Evolutionary conservation across 2,888 invertebrate species (phyloP), one percentile per base, ranked within the genome.

Genomic region (Brassicogethes aeneus): DNA sequence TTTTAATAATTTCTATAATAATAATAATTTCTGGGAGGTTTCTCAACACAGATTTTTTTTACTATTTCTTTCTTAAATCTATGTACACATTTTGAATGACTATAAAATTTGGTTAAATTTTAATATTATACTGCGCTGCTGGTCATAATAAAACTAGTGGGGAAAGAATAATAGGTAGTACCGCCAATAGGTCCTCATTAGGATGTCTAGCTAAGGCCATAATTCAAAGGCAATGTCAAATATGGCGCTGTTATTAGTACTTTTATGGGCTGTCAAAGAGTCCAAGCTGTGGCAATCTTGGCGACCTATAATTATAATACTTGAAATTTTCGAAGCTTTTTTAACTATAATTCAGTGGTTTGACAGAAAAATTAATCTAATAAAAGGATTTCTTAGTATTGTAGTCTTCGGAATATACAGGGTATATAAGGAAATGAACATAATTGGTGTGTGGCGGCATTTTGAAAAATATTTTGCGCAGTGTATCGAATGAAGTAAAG

Each of bases 131-230:
- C n/a, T 23, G 10, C 23, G 23, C 23, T 23, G 10, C 23, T 23
- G 23, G 23, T 10, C 23, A 23, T 7, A 23, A 23, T 23, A 23
- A 23, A 23, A 23, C 5, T 7, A 23, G 23, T 7, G 23, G 36
- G 37, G 23, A 23, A 10, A 23, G 23, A 23, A 23, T 5, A 23
- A 23, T 23, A 23, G 23, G 23, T 48, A 52, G 49, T 43, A 51
- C 54, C 53, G 54, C 55, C 56, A 54, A 57, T 58, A 58, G 56
- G 56, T 57, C 56, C 58, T 57, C 59, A 60, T 60, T 60, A 60
- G 59, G 56, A 57, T 53, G 57, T 59, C 57, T 55, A 53, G 56
- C 54, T 52, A 49, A 50, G 53, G 52, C 53, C 56, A 57, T 60
- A 60, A 60, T 50, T 60, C 58, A 60, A 52, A 51, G 52, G 50